Base-by-base conservation (phyloP, 2,888 invertebrate genomes). In the Dexiosoma caninum region DNA sequence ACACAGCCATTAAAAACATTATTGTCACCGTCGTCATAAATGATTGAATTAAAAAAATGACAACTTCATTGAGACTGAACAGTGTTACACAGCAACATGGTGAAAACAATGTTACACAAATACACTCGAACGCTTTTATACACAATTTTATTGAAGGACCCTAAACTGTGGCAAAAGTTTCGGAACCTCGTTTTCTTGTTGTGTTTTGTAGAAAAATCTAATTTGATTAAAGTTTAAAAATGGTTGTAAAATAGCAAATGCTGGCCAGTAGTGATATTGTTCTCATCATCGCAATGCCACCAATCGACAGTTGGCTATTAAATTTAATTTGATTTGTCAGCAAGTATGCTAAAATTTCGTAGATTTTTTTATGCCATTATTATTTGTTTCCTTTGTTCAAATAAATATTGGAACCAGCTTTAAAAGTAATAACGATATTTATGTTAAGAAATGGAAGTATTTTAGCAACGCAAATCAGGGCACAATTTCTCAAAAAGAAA, bases 41-140 rank as follows among this genome's bases (percentile, higher is more conserved):
- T 57, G 21, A 69, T 69, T 69, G 46, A 69, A 69, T 69, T 69
- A 69, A 69, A 69, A n/a, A n/a, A 57, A 21, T 69, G 55, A 69
- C 69, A 69, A 46, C 57, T 69, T 57, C 8, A 12, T 10, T 8
- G 19, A 19, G 7, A 35, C 37, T 66, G 42, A 44, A 46, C 37
- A 16, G 35, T 19, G 2, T 10, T 16, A 37, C 49, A 12, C 16
- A 35, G 9, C 8, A 44, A n/a, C 19, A 53, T 53, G 14, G n/a
- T 12, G 4, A 32, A 46, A 64, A 21, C 21, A 14, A 21, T n/a
- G n/a, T 35, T 21, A 23, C n/a, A 40, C 16, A 51, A 3, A 40
- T 10, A 42, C 14, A 23, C 23, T 2, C 16, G 0, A 14, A 51
- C 27, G 7, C 35, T 14, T 46, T 12, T 12, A 32, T 7, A n/a